Evolutionary conservation across 2,113 vertebrate species (phyloP).

Genomic region (Tympanuchus pallidicinctus): DNA sequence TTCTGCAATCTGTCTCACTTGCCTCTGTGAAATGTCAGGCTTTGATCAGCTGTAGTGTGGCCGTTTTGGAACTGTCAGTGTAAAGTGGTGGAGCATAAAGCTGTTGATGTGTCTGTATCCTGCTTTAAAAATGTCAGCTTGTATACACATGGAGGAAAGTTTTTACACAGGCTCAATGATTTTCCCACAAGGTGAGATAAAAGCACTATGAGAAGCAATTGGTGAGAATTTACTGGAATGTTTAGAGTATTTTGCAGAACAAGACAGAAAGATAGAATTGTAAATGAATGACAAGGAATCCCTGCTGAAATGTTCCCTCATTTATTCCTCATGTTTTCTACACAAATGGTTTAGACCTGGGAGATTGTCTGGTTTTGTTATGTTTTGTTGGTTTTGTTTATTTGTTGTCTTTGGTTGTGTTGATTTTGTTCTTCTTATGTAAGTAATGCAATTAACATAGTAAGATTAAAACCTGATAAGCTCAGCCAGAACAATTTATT

Average conservation of each 20-base stretch:
- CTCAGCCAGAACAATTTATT: not conserved
- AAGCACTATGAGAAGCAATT: not conserved
- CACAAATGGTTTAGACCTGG: not conserved
- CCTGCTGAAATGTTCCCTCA: not conserved
- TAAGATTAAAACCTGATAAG: not conserved
- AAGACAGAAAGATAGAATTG: not conserved
- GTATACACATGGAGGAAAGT: not conserved
- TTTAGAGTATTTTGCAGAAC: not conserved
- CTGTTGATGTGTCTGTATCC: not conserved
- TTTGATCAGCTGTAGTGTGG: not conserved
- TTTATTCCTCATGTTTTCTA: not conserved
- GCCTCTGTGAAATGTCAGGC: not conserved
- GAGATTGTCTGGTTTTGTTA: not conserved
- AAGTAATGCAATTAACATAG: not conserved
- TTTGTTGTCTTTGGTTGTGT: not conserved
- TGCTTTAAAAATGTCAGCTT: not conserved
- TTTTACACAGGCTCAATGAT: not conserved
- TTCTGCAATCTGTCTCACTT: not conserved
- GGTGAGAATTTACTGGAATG: not conserved
- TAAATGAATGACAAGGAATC: not conserved
- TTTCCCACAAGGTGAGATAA: constrained; percentile 10
- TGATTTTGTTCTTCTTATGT: not conserved
- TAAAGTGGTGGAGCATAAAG: not conserved
- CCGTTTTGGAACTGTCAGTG: not conserved
- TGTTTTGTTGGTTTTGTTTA: not conserved